Evolutionary conservation across 2,888 invertebrate species (phyloP), one percentile per base, ranked within the genome.

Genomic region (Pediacus dermestoides): DNA sequence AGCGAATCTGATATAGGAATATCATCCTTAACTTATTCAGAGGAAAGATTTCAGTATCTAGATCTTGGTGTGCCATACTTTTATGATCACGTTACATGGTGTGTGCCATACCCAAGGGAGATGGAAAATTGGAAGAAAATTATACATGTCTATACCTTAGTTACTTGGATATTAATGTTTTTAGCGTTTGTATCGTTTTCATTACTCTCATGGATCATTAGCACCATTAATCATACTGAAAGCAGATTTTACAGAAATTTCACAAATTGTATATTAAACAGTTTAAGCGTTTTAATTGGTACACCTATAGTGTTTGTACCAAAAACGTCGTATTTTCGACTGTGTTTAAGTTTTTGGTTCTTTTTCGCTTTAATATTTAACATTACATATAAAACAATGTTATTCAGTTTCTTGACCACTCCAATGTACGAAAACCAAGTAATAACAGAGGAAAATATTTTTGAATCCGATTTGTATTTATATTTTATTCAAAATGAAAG

Each of bases 31-130:
- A 23, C 9, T 25, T 26, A n/a, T 7, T n/a, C 18, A 4, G 10
- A 12, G 8, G 23, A n/a, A 4, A 33, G 33, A 11, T 3, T 25
- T 7, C 4, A 4, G n/a, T 25, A 33, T 33, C n/a, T 25, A 6
- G 33, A 33, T 8, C n/a, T 25, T 9, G 9, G 22, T 22, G 4
- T 10, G 9, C 9, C 33, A 7, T 14, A 33, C 12, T 33, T 8
- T 10, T 14, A 33, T 10, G 33, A 33, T 8, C 6, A 21, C 6
- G n/a, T 14, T 4, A 33, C 33, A 10, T 33, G 9, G n/a, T 33
- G 33, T 11, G 33, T 33, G 6, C 12, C 33, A 25, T 9, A 4
- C 9, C 6, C 6, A 4, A 26, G 9, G 9, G 8, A 31, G 22
- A 34, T 21, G 8, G 13, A 3, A 4, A 14, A 4, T 6, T 13